Evolutionary conservation across 2,113 vertebrate species (phyloP).

Genomic region (Sphyrna mokarran): DNA sequence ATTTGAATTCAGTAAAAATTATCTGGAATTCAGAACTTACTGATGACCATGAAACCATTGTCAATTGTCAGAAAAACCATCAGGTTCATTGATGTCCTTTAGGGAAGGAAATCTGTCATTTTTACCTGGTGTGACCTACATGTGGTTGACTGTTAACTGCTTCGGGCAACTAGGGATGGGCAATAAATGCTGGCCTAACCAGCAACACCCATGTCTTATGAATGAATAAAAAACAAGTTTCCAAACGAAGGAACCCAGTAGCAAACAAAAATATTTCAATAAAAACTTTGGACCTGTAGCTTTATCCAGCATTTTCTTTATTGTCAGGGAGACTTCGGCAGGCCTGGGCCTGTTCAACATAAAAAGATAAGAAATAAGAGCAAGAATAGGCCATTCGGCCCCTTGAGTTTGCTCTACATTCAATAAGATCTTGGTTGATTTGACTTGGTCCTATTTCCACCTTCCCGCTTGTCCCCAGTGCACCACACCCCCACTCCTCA

Average conservation of each 20-base stretch:
- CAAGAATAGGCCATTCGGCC: not conserved
- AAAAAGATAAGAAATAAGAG: not conserved
- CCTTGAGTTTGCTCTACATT: not conserved
- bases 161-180: no score
- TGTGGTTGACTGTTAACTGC: no score
- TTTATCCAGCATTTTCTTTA: not conserved
- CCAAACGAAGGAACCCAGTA: not conserved
- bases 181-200: no score
- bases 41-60: no score
- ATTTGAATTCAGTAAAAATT: no score
- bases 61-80: no score
- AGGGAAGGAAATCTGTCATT: no score
- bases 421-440: not conserved
- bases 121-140: no score
- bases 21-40: no score
- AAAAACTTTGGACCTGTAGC: not conserved
- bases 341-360: not conserved
- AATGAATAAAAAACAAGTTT: not conserved
- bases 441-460: not conserved
- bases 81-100: no score
- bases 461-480: not conserved
- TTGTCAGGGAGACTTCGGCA: no score
- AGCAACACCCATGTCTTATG: no score
- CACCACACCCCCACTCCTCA: not conserved
- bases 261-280: not conserved